Base-by-base conservation (phyloP, 2,797 vertebrate species). In the Sebastiscus albofasciatus region DNA sequence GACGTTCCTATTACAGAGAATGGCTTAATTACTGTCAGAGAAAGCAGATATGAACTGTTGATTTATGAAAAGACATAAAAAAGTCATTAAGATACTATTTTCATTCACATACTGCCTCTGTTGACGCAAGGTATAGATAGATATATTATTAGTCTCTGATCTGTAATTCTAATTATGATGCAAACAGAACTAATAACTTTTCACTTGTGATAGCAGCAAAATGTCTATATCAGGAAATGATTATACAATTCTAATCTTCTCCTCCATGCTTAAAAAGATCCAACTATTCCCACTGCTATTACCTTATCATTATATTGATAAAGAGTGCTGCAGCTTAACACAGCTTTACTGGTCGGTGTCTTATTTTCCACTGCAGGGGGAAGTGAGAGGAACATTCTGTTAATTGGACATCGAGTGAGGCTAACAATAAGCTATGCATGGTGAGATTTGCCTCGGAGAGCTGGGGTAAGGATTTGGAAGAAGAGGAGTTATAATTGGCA, bases 401-500 rank as follows among this genome's bases (percentile, higher is more conserved):
- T 94, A 95, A 94, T 94, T 95, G 93, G 92, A 94, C 92, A 84
- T 87, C 64, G 87, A 93, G 92, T 83, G 84, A 87, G 88, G 85
- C 88, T 77, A 89, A 93, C 92, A 94, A 95, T 93, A 85, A 92
- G 90, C 90, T 87, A 87, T 76, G 90, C 89, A 75, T 89, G 90
- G 90, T 56, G 90, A 92, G 91, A 91, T 91, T 92, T 91, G 91
- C 92, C 89, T 92, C 72, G 24, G 87, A 89, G 92, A 93, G 90
- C 82, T 26, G 72, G 87, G 83, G 60, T 86, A 76, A 89, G 92
- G 92, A 92, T 93, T 94, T 91, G 90, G 83, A 90, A 86, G 88
- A 82, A 90, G 92, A 91, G 84, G 88, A 92, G 88, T 93, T 93
- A 93, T 94, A 95, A 95, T 95, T 95, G 93, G 93, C 93, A 86